These are phyloP conservation scores for Numenius arquata DNA, from an alignment of 2,113 vertebrate genomes.

Conservation along the genomic window DNA sequence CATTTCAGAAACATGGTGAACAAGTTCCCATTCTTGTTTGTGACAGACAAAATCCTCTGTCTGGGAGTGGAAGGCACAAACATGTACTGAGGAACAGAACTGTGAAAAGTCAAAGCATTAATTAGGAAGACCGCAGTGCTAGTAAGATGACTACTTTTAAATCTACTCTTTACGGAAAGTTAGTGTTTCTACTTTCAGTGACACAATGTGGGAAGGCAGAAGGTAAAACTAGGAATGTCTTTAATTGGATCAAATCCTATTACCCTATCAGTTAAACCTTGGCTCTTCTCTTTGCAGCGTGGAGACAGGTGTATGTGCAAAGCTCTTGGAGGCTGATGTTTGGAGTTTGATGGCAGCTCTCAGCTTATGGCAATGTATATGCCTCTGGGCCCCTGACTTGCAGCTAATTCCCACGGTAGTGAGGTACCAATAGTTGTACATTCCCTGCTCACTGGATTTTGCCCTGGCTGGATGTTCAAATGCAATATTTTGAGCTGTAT, in stretches of 20 bases:
- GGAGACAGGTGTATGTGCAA: not conserved
- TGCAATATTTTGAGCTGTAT: not conserved
- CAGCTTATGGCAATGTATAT: not conserved
- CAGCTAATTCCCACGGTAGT: not conserved
- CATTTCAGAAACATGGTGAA: not conserved
- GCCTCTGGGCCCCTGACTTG: not conserved
- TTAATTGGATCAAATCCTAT: not conserved
- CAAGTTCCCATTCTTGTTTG: not conserved
- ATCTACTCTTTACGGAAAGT: not conserved
- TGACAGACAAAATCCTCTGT: rapidly evolving
- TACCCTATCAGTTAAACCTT: not conserved
- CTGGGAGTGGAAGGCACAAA: not conserved
- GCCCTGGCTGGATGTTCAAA: not conserved
- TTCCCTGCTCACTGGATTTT: not conserved
- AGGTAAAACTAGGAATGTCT: not conserved
- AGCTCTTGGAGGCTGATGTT: not conserved
- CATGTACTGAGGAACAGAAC: not conserved
- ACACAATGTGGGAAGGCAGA: not conserved
- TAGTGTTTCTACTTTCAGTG: not conserved
- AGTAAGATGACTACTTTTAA: not conserved
- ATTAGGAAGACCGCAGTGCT: not conserved
- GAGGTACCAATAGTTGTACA: not conserved
- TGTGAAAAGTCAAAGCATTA: not conserved
- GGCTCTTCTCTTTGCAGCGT: not conserved
- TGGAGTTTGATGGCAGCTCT: not conserved